Evolutionary conservation across 2,797 vertebrate species (phyloP), one percentile per base, ranked within the genome.

Genomic region (Danio tinwini): DNA sequence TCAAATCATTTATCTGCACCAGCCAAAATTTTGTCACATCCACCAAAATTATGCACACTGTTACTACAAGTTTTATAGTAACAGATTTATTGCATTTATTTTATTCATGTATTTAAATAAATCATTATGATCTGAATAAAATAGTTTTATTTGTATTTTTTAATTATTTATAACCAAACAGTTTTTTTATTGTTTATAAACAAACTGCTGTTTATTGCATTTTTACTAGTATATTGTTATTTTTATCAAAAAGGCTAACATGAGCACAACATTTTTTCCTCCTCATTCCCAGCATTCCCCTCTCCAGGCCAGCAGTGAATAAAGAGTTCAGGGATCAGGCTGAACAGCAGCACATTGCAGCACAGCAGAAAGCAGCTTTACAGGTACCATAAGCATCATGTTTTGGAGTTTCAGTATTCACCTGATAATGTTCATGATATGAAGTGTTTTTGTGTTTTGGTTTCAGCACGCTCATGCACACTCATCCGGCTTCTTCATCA

Each of bases 401-500:
- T 45, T 10, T 40, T 0, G 0, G 13, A 52, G 17, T 17, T 53
- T 69, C 9, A n/a, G 1, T 21, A 11, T 70, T 56, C 5, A 16
- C 16, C 11, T 13, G 37, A 7, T 42, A 3, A 53, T 8, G 3
- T 56, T 52, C 49, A 50, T 50, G 6, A 74, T 0, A 56, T 55
- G 17, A 29, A 58, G 37, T 42, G 0, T 76, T 53, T 53, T 1
- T 59, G 42, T 61, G 6, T 68, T 71, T 85, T 59, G 87, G 39
- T 89, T 91, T 40, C 89, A 97, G 96, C 97, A 99, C 0, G 98
- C 97, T 4, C 97, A 99, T 1, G 95, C 92, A 73, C 98, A 99
- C 88, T 99, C 97, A 3, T 96, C 97, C 8, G 97, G 97, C 87
- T 99, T 97, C 92, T 99, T 99, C 94, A 98, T 99, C 92, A 99